Evolutionary conservation across 2,888 invertebrate genomes (phyloP), one percentile per base, ranked within the genome.

Genomic region (Conomelus anceps): DNA sequence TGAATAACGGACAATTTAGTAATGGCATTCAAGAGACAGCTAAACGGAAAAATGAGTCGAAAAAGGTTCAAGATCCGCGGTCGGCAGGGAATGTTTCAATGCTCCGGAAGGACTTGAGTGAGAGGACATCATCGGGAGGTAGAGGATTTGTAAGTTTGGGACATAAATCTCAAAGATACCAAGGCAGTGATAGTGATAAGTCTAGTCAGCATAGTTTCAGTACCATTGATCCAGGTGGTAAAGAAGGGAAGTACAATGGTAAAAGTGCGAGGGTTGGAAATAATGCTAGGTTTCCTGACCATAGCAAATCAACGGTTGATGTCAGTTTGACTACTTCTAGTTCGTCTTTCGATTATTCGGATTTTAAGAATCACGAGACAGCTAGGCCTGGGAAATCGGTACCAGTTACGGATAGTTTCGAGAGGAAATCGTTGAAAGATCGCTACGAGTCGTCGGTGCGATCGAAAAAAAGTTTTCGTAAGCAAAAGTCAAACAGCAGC

Each of bases 401-500:
- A 84, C 34, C 85, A 24, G 22, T 22, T 26, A 86, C 85, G 22
- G 88, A 88, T 22, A 7, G 85, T n/a, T 22, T 86, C 29, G 85
- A 34, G 3, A n/a, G 29, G 22, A 89, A 26, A 41, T 63, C 84
- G 22, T 17, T 84, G 22, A 88, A 63, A 23, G 90, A 88, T 22
- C 86, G 86, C 24, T 86, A 26, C 22, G 86, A 86, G 3, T 11
- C 23, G 0, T 86, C 84, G 7, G 41, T 20, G 41, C 11, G 20
- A 41, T 23, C 29, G 6, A 88, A 88, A 22, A 7, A 24, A 13
- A 84, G 23, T 41, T 84, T 85, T 85, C 88, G 84, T 22, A 90
- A 88, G 63, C 90, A 90, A 13, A 90, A 90, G 29, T 88, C 89
- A 23, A 88, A 90, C 84, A 90, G 88, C 22, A 90, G 90, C 85